These are phyloP conservation scores for Poecilia wingei DNA, from an alignment of 2,797 vertebrate genomes.

Conservation along the genomic window DNA sequence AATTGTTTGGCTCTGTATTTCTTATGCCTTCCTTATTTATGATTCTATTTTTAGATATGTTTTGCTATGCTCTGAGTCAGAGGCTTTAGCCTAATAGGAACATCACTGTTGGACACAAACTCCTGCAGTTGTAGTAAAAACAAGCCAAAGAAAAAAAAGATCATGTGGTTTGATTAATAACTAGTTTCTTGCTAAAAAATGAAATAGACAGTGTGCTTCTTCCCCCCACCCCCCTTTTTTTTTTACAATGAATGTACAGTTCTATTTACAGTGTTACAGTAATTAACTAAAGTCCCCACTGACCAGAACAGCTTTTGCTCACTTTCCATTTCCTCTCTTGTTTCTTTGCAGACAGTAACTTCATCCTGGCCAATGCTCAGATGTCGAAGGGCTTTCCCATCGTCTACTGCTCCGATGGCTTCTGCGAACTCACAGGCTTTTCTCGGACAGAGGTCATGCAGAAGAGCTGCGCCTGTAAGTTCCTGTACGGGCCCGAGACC, in stretches of 20 bases:
- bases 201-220: background rate
- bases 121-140: background rate
- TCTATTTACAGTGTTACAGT: background rate
- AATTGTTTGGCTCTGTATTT: background rate
- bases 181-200: background rate
- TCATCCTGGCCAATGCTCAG: constrained; percentile 98
- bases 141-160: background rate
- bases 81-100: background rate
- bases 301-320: background rate
- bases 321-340: background rate
- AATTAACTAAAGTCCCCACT: background rate
- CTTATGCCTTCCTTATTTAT: background rate
- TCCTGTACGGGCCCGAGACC: constrained; percentile 93
- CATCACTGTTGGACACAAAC: background rate
- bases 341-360: constrained; percentile 91
- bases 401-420: constrained; percentile 99
- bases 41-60: background rate
- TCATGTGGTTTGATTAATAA: background rate
- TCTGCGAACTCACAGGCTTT: constrained; percentile 96
- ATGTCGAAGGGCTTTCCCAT: constrained; percentile 96
- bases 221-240: no score
- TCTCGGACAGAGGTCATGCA: constrained; percentile 97
- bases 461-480: constrained; percentile 96
- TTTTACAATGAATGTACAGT: background rate
- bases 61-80: background rate